Evolutionary conservation across 2,888 invertebrate genomes (phyloP), one percentile per base, ranked within the genome.

Genomic region (Morpho deidamia): DNA sequence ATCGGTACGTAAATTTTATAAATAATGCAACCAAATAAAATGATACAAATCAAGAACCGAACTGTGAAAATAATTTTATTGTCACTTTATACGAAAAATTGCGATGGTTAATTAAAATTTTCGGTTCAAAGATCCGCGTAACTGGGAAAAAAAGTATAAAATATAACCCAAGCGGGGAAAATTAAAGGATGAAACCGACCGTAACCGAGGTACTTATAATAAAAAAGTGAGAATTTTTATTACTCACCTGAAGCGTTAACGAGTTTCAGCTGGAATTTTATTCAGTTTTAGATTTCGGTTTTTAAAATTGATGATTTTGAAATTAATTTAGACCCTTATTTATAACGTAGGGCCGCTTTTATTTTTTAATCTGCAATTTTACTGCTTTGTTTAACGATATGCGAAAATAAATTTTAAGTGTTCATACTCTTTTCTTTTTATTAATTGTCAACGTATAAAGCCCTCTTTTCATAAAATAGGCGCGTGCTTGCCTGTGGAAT

Each of bases 141-240:
- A 51, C 50, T 44, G 51, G 51, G 53, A 62, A 54, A 54, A 59
- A 49, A 42, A 42, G 46, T 56, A 64, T 69, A 68, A 63, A 54
- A 66, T 62, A 72, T 71, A 77, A 80, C 72, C 69, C 72, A 72
- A 67, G 67, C 66, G 59, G 70, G 66, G 74, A 78, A 76, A 81
- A 79, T 75, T 79, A 78, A 79, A 76, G 78, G 69, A 82, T 76
- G 73, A 81, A 82, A 76, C 76, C 76, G 66, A 71, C 69, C 72
- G 72, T 81, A 58, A 81, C 75, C 72, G 74, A 77, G 80, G 76
- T 77, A 73, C 69, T 73, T 70, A 65, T 66, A 68, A 68, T 66
- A 69, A 74, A 76, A 78, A 81, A 77, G 74, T 75, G 72, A 70
- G 74, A 80, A 78, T 80, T 78, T 81, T 81, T 78, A 76, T 75